Evolutionary conservation across 2,888 invertebrate species (phyloP).

Genomic region (Vanessa cardui): DNA sequence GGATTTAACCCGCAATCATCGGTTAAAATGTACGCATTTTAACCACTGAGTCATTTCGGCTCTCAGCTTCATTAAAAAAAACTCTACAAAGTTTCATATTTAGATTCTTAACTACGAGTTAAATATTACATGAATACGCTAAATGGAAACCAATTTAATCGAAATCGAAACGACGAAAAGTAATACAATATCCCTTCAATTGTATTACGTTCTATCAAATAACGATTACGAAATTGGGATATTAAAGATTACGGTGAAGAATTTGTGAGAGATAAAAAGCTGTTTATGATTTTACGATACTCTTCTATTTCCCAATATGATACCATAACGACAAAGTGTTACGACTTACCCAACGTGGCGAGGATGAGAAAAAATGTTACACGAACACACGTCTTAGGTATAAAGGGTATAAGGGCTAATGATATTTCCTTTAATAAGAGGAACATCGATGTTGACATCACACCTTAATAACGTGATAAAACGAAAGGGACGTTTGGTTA

Average conservation of each 20-base stretch:
- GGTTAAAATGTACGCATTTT: too few species aligned
- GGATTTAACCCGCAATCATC: too few species aligned
- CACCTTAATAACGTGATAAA: conserved; percentile 30
- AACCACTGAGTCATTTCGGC: too few species aligned
- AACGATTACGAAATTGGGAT: conserved; percentile 60
- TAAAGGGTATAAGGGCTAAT: conserved; percentile 57
- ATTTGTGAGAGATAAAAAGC: conserved; percentile 67
- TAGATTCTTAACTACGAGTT: too few species aligned
- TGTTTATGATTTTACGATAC: conserved; percentile 75
- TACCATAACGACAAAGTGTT: conserved; percentile 74
- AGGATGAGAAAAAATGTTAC: conserved; percentile 59
- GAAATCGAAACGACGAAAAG: too few species aligned
- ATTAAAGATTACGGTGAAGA: conserved; percentile 54
- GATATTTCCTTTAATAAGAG: conserved; percentile 61
- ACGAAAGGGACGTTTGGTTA: conserved; percentile 13
- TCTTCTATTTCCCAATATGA: conserved; percentile 67
- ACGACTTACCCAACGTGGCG: conserved; percentile 54
- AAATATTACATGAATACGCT: too few species aligned
- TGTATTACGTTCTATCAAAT: conserved; percentile 51
- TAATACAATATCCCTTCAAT: background rate
- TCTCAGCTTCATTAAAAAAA: too few species aligned
- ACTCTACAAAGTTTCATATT: too few species aligned
- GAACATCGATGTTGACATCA: conserved; percentile 22
- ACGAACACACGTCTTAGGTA: conserved; percentile 50
- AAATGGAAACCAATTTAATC: too few species aligned